Percentiles rank a stretch among this genome's conserved stretches.
Evolutionary conservation across 2,888 invertebrate genomes (phyloP).

Genomic region (Stenichneumon culpator): DNA sequence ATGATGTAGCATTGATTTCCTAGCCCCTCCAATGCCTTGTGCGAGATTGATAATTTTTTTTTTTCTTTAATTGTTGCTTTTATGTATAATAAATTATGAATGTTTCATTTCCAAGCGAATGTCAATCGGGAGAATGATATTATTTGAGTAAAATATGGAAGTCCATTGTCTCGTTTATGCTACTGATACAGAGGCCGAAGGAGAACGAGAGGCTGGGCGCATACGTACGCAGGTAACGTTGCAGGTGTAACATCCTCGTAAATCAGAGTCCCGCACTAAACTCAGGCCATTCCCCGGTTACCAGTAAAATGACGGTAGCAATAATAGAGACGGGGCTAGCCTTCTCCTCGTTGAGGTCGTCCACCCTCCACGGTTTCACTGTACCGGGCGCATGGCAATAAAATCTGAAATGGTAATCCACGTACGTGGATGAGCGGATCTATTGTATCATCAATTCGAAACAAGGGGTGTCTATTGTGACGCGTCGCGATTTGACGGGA

Average conservation of each 20-base stretch:
- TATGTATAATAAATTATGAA: conserved; percentile 1
- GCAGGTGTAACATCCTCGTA: conserved; percentile 78
- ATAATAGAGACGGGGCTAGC: conserved; percentile 71
- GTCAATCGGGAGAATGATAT: conserved; percentile 38
- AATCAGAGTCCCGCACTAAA: conserved; percentile 76
- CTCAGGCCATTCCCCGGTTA: conserved; percentile 72
- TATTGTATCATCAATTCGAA: conserved; percentile 14
- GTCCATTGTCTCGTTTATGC: conserved; percentile 31
- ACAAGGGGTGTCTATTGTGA: conserved; percentile 8
- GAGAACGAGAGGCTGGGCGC: conserved; percentile 6
- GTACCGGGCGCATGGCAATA: conserved; percentile 59
- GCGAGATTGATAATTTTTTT: background rate
- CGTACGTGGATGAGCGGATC: conserved; percentile 47
- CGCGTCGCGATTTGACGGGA: background rate
- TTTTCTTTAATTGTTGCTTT: background rate
- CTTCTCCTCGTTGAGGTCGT: background rate
- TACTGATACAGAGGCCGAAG: conserved; percentile 1
- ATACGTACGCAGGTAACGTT: conserved; percentile 50
- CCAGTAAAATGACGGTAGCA: conserved; percentile 73
- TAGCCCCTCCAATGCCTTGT: background rate
- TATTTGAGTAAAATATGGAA: conserved; percentile 23
- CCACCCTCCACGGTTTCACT: conserved; percentile 32
- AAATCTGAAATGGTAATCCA: conserved; percentile 73
- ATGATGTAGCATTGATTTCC: background rate
- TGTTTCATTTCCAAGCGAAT: conserved; percentile 15